Evolutionary conservation across 1,140 invertebrate species (phyloP), one percentile per base, ranked within the genome.

Genomic region (Lepidurus apus): DNA sequence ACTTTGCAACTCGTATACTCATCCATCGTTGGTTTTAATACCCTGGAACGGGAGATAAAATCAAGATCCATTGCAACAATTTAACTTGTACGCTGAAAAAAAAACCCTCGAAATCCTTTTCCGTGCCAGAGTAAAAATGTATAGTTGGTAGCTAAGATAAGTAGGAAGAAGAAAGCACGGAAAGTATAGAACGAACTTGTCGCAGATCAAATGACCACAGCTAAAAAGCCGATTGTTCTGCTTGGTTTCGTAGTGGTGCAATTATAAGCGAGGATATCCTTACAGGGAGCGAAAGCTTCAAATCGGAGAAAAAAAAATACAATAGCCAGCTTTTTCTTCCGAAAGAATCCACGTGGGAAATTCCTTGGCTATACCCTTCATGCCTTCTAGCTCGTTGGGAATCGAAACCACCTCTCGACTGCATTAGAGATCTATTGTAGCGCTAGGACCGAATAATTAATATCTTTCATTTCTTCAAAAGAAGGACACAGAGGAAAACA

Each of bases 341-440:
- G 1, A 21, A 17, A 21, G 53, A 17, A 65, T 65, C 21, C 53
- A 21, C 21, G 53, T 65, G 53, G 21, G 53, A 65, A 65, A 65
- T n/a, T 65, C 53, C 53, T 65, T 65, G 17, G 53, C 53, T 13
- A 65, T 65, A n/a, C 13, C 53, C 53, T 65, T 65, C 53, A n/a
- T 65, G 53, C 6, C 21, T 65, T 21, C 17, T 65, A 21, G 17
- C 53, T 21, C 13, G 53, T 65, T 65, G 21, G 53, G 21, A 65
- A 17, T 65, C 53, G 17, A 65, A 65, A 21, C 9, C 53, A 65
- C 53, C 13, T 65, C n/a, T 65, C 21, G 13, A 21, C 53, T 21
- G 53, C 53, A 65, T 65, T 65, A 65, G 53, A 65, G 53, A 65
- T 65, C 53, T 65, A 65, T 65, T 65, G 53, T 65, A 65, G 53